These are phyloP conservation scores for Anthoptus insignis DNA, from an alignment of 2,888 invertebrate genomes.

Conservation along the genomic window DNA sequence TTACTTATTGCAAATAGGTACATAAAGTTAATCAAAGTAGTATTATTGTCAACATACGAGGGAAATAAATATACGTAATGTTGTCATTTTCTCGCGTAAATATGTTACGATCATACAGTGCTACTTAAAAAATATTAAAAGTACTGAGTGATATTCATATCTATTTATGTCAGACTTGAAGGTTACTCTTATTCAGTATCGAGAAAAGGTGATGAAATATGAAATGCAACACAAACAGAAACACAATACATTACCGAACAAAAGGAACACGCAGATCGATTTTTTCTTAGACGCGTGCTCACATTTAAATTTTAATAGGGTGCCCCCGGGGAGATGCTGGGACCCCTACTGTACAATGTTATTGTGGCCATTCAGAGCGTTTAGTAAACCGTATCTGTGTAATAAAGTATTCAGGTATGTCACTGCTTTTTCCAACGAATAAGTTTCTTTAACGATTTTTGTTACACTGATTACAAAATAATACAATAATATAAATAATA, in stretches of 20 bases:
- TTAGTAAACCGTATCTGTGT: slow-evolving; percentile 3
- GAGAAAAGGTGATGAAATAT: slow-evolving; percentile 61
- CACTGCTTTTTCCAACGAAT: too few species aligned
- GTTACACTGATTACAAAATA: too few species aligned
- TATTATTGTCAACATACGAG: neutral
- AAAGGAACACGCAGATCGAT: slow-evolving; percentile 34
- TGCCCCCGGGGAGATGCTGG: slow-evolving; percentile 36
- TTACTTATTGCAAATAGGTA: neutral
- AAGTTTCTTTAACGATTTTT: too few species aligned
- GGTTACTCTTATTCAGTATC: slow-evolving; percentile 9
- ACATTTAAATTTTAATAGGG: slow-evolving; percentile 43
- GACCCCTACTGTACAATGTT: slow-evolving; percentile 33
- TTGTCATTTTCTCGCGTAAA: neutral
- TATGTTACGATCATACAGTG: neutral
- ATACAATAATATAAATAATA: too few species aligned
- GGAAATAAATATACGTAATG: neutral
- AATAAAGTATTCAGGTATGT: too few species aligned
- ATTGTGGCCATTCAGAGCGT: neutral
- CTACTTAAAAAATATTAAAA: neutral
- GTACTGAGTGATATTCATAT: neutral
- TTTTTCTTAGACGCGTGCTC: slow-evolving; percentile 56
- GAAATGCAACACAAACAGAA: slow-evolving; percentile 55
- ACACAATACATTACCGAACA: slow-evolving; percentile 36
- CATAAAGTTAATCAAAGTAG: too few species aligned
- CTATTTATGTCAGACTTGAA: neutral